These are phyloP conservation scores for Cylindroiulus punctatus DNA, from an alignment of 2,888 invertebrate species.

Conservation along the genomic window DNA sequence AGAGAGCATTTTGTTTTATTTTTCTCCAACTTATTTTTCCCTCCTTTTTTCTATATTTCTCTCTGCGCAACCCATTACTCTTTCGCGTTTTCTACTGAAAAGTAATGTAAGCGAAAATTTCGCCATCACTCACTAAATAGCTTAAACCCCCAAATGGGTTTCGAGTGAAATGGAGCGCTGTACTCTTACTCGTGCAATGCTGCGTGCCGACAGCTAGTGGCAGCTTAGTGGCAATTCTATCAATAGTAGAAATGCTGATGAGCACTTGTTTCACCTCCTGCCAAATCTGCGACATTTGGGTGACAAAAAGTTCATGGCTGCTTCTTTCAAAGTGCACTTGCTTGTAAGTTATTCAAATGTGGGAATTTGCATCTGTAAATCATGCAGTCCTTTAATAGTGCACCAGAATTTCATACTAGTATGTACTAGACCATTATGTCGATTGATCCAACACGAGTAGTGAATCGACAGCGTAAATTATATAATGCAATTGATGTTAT, in stretches of 20 bases:
- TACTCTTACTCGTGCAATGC: background rate
- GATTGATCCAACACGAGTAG: no score
- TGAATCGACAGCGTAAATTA: no score
- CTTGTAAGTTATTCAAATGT: no score
- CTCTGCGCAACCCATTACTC: slow-evolving; percentile 4
- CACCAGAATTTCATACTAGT: no score
- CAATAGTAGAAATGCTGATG: slow-evolving; percentile 25
- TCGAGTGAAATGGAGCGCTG: slow-evolving; percentile 38
- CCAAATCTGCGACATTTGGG: background rate
- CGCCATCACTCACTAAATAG: slow-evolving; percentile 38
- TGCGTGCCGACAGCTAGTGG: background rate
- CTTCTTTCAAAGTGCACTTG: background rate
- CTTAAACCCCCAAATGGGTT: slow-evolving; percentile 38
- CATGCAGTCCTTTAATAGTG: no score
- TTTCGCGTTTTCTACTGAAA: slow-evolving; percentile 33
- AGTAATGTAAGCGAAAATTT: slow-evolving; percentile 38
- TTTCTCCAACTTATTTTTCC: slow-evolving; percentile 39
- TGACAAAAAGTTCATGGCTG: background rate
- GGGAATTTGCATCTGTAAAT: no score
- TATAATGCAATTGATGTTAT: no score
- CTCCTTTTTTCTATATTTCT: slow-evolving; percentile 40
- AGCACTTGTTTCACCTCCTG: slow-evolving; percentile 38
- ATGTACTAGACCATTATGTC: no score
- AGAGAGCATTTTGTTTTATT: slow-evolving; percentile 37
- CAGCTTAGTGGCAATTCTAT: slow-evolving; percentile 1